Evolutionary conservation across 2,797 vertebrate genomes (phyloP), one percentile per base, ranked within the genome.

Genomic region (Syncerus caffer): DNA sequence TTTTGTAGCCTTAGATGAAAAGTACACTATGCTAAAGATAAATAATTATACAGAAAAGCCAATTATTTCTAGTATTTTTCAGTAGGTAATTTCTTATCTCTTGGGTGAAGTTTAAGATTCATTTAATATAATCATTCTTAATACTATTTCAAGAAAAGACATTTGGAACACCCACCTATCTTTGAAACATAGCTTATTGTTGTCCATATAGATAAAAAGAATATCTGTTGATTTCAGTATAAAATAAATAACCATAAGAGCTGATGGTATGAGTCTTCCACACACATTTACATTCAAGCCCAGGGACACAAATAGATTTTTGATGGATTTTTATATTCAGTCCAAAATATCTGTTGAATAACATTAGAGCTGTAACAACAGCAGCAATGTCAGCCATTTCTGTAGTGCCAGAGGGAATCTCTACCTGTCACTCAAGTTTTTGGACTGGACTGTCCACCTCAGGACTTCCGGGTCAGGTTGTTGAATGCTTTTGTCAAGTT

Each of bases 341-440:
- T 51, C 38, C 6, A 83, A 93, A 95, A 74, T 83, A 90, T n/a
- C 74, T 92, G 25, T 53, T 96, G 90, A 95, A 57, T 34, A 83
- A 62, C 16, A 57, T 92, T 89, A 93, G 34, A 6, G 19, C 10
- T 89, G 4, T 80, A 62, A 62, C 50, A 86, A 29, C 6, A 93
- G 25, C 13, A 82, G 92, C 11, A 92, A 83, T 85, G 89, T 34
- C 47, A 74, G 31, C 27, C 23, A 82, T 55, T 91, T 92, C 25
- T 87, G 27, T 12, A 88, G 42, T 79, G 13, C 16, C 38, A 90
- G 17, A 86, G 55, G 53, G 53, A 85, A 74, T 71, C 8, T 67
- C 13, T 94, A 4, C 29, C 42, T 89, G 23, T 93, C 74, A 93
- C 2, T 82, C 29, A 50, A 50, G 13, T 1, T 94, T 92, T 96